Evolutionary conservation across 1,140 invertebrate species (phyloP).

Genomic region (Drosophila mayri): DNA sequence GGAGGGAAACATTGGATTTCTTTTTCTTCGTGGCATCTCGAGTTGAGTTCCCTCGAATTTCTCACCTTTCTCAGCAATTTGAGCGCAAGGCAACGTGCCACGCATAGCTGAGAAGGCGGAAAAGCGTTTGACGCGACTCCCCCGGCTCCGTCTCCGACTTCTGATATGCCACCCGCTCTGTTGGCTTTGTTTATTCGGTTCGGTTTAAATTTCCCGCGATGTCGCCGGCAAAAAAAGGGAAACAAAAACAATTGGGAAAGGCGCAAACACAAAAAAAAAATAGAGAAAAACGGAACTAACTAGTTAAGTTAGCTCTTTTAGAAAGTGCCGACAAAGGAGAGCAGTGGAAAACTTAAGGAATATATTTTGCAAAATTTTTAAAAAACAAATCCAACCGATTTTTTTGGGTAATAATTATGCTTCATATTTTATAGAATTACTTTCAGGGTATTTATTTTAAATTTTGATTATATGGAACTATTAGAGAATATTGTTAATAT

Average conservation of each 20-base stretch:
- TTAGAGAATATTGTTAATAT: not conserved
- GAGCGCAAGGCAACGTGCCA: slow-evolving; percentile 45
- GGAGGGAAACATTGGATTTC: slow-evolving; percentile 34
- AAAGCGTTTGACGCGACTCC: slow-evolving; percentile 45
- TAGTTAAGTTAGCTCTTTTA: slow-evolving; percentile 43
- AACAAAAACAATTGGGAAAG: slow-evolving; percentile 14
- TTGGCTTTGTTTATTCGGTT: slow-evolving; percentile 42
- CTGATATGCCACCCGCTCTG: not conserved
- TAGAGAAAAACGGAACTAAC: slow-evolving; percentile 44
- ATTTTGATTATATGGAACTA: no score
- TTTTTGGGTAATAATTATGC: not conserved
- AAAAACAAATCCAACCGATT: not conserved
- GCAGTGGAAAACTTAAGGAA: not conserved
- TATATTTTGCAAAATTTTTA: not conserved
- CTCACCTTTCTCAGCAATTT: slow-evolving; percentile 55
- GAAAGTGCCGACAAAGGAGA: slow-evolving; percentile 32
- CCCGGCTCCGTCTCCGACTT: slow-evolving; percentile 10
- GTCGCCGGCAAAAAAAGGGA: slow-evolving; percentile 24
- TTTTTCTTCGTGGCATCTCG: slow-evolving; percentile 35
- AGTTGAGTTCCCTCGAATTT: slow-evolving; percentile 53
- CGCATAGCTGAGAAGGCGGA: slow-evolving; percentile 54
- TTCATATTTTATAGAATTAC: no score
- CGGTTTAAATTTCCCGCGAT: slow-evolving; percentile 41
- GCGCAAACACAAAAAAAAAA: slow-evolving; percentile 1
- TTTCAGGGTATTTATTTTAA: no score